A percentile compares a stretch with the other conserved stretches of the same genome.
Evolutionary conservation across 30 jellyfish, hydroid and myxozoan genomes (phyloP).

Genomic region (Mastigias papua): DNA sequence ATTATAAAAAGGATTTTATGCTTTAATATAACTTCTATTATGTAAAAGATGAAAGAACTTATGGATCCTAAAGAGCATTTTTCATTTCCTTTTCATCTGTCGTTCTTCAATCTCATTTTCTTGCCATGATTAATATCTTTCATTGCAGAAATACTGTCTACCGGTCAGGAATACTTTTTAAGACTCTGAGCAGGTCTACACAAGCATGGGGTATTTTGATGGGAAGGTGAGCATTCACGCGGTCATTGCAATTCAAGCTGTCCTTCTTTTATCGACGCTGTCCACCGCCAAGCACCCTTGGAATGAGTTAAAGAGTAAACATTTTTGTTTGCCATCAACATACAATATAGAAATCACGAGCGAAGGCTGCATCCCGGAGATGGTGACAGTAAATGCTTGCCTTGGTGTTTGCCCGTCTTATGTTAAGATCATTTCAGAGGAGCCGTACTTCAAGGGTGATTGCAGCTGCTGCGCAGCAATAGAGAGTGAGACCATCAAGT

Average conservation of each 20-base stretch:
- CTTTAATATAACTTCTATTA: too few species aligned
- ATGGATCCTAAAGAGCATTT: too few species aligned
- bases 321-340: slow-evolving; percentile 33
- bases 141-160: too few species aligned
- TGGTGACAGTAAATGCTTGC: slow-evolving; percentile 59
- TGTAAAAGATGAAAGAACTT: too few species aligned
- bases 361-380: slow-evolving; percentile 62
- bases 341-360: slow-evolving; percentile 6
- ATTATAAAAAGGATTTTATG: too few species aligned
- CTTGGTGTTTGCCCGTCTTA: slow-evolving; percentile 76
- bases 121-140: too few species aligned
- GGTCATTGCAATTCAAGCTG: neutral
- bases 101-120: too few species aligned
- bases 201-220: neutral
- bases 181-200: neutral
- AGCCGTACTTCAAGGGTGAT: slow-evolving; percentile 51
- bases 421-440: slow-evolving; percentile 24
- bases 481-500: slow-evolving; percentile 4
- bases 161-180: neutral
- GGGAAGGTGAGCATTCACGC: neutral
- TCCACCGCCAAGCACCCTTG: slow-evolving; percentile 4
- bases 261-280: neutral
- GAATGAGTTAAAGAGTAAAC: slow-evolving; percentile 23
- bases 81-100: too few species aligned
- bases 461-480: slow-evolving; percentile 66